Conservation (phyloP, 2,113 vertebrate genomes). For the Epinephelus lanceolatus region DNA sequence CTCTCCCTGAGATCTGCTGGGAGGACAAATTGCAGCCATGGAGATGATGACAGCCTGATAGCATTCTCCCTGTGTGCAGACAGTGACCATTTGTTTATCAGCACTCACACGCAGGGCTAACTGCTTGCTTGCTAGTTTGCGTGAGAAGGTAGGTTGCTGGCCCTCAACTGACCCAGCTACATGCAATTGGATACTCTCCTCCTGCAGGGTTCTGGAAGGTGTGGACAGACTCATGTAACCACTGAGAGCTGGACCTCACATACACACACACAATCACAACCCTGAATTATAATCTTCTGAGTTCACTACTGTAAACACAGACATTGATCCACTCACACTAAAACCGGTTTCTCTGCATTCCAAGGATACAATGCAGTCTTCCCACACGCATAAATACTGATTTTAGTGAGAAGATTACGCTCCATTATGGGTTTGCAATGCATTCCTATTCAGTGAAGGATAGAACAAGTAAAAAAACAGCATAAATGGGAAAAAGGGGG, state of each 20-base stretch:
- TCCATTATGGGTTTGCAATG: background rate
- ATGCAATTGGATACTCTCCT: constrained; percentile 68
- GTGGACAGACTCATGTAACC: constrained; percentile 68
- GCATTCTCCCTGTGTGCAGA: constrained; percentile 66
- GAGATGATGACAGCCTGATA: constrained; percentile 71
- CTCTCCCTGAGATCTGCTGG: constrained; percentile 46
- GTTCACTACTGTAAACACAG: constrained; percentile 52
- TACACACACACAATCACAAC: constrained; percentile 31
- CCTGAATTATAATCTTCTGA: constrained; percentile 36
- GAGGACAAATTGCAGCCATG: constrained; percentile 66
- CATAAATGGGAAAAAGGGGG: background rate
- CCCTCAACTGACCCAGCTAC: constrained; percentile 52
- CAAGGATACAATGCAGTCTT: constrained; percentile 27
- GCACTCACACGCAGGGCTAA: constrained; percentile 71
- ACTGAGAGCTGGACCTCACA: constrained; percentile 58
- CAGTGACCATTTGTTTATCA: constrained; percentile 73
- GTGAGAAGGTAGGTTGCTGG: constrained; percentile 71
- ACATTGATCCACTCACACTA: constrained; percentile 33
- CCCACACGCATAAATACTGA: constrained; percentile 16
- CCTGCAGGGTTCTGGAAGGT: constrained; percentile 61
- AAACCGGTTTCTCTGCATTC: constrained; percentile 60
- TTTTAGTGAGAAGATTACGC: constrained; percentile 7
- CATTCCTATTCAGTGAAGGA: background rate
- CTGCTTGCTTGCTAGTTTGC: constrained; percentile 52
- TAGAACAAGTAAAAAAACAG: background rate